Percentiles rank a stretch among this genome's conserved stretches.
Conservation (phyloP, 1,140 invertebrate genomes). For the Lepidostoma basale region DNA sequence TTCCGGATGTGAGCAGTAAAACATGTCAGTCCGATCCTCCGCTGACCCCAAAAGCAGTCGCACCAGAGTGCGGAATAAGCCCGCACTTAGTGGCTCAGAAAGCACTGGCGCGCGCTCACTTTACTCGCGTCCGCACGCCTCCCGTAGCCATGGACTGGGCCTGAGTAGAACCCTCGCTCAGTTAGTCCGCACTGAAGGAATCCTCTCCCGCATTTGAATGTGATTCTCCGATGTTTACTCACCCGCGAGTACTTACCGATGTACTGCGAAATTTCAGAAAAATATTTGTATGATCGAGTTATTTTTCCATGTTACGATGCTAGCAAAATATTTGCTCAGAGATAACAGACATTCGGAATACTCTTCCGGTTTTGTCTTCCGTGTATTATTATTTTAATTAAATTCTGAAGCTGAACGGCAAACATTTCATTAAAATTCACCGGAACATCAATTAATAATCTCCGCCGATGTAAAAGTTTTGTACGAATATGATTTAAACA, state of each 20-base stretch:
- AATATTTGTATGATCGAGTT: not conserved
- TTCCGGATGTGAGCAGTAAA: too few species aligned
- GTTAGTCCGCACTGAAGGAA: not conserved
- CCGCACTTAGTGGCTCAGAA: too few species aligned
- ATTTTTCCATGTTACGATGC: not conserved
- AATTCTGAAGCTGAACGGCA: constrained; percentile 9
- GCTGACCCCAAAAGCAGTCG: too few species aligned
- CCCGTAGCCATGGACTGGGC: too few species aligned
- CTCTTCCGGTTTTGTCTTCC: not conserved
- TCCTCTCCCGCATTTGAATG: not conserved
- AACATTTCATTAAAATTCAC: constrained; percentile 10
- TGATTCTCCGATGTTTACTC: not conserved
- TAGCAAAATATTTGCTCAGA: not conserved
- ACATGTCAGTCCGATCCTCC: too few species aligned
- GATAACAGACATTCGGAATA: not conserved
- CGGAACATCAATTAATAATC: not conserved
- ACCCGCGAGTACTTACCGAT: not conserved
- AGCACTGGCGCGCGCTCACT: too few species aligned
- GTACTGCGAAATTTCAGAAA: not conserved
- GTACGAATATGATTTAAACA: not conserved
- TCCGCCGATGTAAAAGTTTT: not conserved
- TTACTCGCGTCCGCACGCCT: too few species aligned
- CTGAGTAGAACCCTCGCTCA: not conserved
- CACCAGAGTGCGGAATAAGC: too few species aligned
- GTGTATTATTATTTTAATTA: constrained; percentile 16